Conservation (phyloP, 2,797 vertebrate species). For the Halcyon chelicuti region DNA sequence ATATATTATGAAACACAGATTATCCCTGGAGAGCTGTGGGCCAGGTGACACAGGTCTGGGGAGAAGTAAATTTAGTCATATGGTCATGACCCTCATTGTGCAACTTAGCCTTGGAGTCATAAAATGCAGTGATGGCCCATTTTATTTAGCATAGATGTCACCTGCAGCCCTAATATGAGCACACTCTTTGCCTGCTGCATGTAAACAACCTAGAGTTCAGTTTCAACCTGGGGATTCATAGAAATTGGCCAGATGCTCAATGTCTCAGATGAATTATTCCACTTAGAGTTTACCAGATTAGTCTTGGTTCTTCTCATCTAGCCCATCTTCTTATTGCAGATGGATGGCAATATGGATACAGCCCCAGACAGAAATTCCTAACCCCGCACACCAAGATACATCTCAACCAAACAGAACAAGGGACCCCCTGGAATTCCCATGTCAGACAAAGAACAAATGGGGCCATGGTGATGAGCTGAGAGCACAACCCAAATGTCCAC, state of each 20-base stretch:
- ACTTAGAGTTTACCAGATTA: not conserved
- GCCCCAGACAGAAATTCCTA: rapidly evolving
- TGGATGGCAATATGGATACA: not conserved
- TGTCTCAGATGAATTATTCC: not conserved
- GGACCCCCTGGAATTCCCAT: not conserved
- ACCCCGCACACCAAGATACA: not conserved
- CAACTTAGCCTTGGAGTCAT: not conserved
- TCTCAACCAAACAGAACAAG: not conserved
- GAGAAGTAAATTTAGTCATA: not conserved
- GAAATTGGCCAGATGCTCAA: not conserved
- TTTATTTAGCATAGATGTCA: not conserved
- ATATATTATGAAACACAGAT: not conserved
- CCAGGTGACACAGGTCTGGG: not conserved
- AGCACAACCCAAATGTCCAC: not conserved
- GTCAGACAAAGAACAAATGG: not conserved
- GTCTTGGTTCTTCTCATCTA: not conserved
- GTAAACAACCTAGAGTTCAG: not conserved
- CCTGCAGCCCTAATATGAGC: not conserved
- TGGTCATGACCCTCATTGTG: not conserved
- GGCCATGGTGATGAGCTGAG: rapidly evolving
- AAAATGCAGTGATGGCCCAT: not conserved
- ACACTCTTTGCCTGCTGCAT: not conserved
- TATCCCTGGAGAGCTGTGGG: not conserved
- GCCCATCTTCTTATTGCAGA: not conserved
- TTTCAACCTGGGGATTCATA: not conserved